Percentiles rank a stretch among this genome's conserved stretches.
Conservation (phyloP, 1,140 invertebrate species). For the Bombus confusus region DNA sequence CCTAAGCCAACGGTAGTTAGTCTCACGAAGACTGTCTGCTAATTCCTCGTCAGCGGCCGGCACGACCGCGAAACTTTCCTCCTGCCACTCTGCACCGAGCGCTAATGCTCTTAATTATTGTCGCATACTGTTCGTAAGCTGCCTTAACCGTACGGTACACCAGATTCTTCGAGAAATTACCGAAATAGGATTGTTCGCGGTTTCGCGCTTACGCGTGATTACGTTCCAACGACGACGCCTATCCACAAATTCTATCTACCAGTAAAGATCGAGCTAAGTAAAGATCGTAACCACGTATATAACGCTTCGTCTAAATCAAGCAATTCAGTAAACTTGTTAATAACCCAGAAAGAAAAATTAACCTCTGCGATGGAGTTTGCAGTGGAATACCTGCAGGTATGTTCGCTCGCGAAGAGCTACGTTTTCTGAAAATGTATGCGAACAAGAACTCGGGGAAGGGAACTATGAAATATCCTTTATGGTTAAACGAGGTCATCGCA, state of each 20-base stretch:
- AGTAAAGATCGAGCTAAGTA: neutral
- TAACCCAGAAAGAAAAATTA: neutral
- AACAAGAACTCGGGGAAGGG: neutral
- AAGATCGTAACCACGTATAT: neutral
- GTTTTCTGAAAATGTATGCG: slow-evolving; percentile 30
- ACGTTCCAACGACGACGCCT: neutral
- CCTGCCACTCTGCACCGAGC: neutral
- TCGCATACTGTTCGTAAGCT: slow-evolving; percentile 16
- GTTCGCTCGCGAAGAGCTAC: neutral
- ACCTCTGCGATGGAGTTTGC: neutral
- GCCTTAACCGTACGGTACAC: slow-evolving; percentile 7
- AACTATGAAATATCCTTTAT: slow-evolving; percentile 44
- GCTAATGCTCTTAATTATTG: slow-evolving; percentile 63
- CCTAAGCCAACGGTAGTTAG: slow-evolving; percentile 60
- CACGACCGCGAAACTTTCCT: slow-evolving; percentile 37
- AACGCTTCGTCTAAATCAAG: neutral
- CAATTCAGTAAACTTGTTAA: neutral
- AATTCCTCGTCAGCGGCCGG: slow-evolving; percentile 56
- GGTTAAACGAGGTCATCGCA: slow-evolving; percentile 51
- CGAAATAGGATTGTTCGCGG: neutral
- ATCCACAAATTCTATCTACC: neutral
- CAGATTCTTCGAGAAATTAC: slow-evolving; percentile 16
- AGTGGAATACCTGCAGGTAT: neutral
- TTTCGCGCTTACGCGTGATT: neutral
- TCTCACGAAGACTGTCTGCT: slow-evolving; percentile 55